A percentile compares a stretch with the other conserved stretches of the same genome.
Evolutionary conservation across 2,888 invertebrate genomes (phyloP).

Genomic region (Melanostoma scalare): DNA sequence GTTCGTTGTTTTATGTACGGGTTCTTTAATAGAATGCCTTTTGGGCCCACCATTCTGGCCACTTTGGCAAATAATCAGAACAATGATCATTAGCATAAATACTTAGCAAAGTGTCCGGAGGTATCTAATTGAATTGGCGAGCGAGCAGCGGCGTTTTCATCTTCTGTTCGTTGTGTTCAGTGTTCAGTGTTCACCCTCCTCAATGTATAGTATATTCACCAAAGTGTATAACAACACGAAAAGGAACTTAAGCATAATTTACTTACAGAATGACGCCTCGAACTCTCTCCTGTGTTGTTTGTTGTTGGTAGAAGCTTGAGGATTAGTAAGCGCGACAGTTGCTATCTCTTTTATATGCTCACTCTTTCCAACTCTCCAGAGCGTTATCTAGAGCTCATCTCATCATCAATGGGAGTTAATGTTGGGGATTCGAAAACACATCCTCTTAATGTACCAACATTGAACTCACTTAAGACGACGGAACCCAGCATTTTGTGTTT

Average conservation of each 20-base stretch:
- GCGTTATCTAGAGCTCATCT: not conserved
- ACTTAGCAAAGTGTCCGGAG: constrained; percentile 60
- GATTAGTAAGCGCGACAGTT: constrained; percentile 52
- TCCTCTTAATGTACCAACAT: constrained; percentile 40
- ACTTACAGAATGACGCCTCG: constrained; percentile 33
- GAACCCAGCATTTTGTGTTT: not conserved
- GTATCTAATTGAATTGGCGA: constrained; percentile 67
- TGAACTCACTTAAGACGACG: constrained; percentile 54
- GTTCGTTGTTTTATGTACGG: too few species aligned
- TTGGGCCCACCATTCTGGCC: constrained; percentile 29
- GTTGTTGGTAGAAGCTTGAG: not conserved
- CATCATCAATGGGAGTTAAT: constrained; percentile 56
- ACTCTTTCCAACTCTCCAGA: not conserved
- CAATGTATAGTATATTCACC: too few species aligned
- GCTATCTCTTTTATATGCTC: constrained; percentile 13
- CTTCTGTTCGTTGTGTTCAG: not conserved
- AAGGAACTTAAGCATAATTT: constrained; percentile 60
- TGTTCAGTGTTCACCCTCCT: not conserved
- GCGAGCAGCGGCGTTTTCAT: constrained; percentile 10
- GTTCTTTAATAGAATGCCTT: constrained; percentile 41
- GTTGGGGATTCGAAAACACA: constrained; percentile 54
- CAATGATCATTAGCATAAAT: constrained; percentile 72
- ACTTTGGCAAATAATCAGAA: constrained; percentile 70
- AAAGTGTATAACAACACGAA: constrained; percentile 17
- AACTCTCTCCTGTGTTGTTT: constrained; percentile 9